phyloP scores from a whole-genome alignment of 2,888 invertebrate genomes.

The Lutraria lutraria region DNA sequence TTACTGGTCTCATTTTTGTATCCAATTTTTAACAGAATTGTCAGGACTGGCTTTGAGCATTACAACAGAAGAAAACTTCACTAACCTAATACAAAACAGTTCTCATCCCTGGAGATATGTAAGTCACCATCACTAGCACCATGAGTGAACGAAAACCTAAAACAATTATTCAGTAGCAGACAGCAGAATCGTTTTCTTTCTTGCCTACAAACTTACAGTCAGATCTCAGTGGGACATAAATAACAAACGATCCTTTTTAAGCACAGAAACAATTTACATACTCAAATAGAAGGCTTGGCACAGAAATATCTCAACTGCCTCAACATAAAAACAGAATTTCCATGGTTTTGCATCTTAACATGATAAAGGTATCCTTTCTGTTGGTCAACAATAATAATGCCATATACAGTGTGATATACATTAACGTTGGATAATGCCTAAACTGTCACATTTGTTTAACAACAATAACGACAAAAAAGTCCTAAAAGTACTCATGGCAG shows the following conservation, averaged over 20 bases:
- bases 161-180: neutral
- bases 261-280: neutral
- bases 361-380: neutral
- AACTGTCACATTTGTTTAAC: slow-evolving; percentile 6
- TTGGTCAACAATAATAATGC: neutral
- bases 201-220: neutral
- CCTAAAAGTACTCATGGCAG: too few relatives aligned
- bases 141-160: neutral
- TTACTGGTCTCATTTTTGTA: neutral
- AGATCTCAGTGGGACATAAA: neutral
- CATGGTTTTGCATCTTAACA: too few relatives aligned
- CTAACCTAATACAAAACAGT: slow-evolving; percentile 2
- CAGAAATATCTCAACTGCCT: too few relatives aligned
- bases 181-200: slow-evolving; percentile 4
- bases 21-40: neutral
- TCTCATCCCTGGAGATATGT: neutral
- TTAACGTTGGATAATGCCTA: neutral
- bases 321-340: too few relatives aligned
- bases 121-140: slow-evolving; percentile 6
- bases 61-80: neutral
- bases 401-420: neutral
- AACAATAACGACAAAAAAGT: too few relatives aligned
- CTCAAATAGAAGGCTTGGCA: neutral
- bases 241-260: neutral
- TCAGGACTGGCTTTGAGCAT: neutral